phyloP scores from a whole-genome alignment of 2,113 vertebrate genomes.

The Pholis gunnellus region DNA sequence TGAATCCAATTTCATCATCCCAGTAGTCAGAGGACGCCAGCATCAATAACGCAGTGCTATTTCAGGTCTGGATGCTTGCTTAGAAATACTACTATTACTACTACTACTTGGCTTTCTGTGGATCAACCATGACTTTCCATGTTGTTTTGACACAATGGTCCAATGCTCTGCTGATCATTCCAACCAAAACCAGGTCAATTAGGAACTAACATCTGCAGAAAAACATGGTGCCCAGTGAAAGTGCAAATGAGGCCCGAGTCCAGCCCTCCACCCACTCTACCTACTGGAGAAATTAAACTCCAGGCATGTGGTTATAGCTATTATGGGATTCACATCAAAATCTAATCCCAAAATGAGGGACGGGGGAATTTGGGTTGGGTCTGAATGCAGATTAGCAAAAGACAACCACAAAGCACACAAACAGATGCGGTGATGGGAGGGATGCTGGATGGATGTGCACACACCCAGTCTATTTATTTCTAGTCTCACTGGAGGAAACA shows the following conservation, averaged over 20 bases:
- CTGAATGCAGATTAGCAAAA: constrained; percentile 80
- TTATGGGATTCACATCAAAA: constrained; percentile 42
- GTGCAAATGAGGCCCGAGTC: constrained; percentile 15
- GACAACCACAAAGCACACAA: constrained; percentile 73
- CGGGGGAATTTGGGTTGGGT: constrained; percentile 46
- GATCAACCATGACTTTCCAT: constrained; percentile 7
- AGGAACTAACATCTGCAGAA: constrained; percentile 4
- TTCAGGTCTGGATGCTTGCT: constrained; percentile 5
- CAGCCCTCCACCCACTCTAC: constrained; percentile 19
- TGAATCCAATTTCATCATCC: neutral
- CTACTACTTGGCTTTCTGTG: neutral
- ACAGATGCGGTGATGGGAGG: constrained; percentile 68
- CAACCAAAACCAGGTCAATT: constrained; percentile 29
- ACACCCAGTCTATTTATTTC: constrained; percentile 29
- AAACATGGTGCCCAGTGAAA: constrained; percentile 24
- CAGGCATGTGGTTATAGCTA: constrained; percentile 22
- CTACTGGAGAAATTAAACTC: constrained; percentile 32
- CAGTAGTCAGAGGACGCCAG: neutral
- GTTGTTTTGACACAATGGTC: constrained; percentile 17
- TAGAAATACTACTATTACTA: neutral
- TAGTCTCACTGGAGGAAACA: constrained; percentile 18
- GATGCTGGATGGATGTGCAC: constrained; percentile 57
- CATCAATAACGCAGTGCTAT: constrained; percentile 18
- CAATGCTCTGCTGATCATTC: neutral
- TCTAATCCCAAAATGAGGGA: constrained; percentile 53